Evolutionary conservation across 2,797 vertebrate genomes (phyloP), one percentile per base, ranked within the genome.

Genomic region (Oophaga sylvatica): DNA sequence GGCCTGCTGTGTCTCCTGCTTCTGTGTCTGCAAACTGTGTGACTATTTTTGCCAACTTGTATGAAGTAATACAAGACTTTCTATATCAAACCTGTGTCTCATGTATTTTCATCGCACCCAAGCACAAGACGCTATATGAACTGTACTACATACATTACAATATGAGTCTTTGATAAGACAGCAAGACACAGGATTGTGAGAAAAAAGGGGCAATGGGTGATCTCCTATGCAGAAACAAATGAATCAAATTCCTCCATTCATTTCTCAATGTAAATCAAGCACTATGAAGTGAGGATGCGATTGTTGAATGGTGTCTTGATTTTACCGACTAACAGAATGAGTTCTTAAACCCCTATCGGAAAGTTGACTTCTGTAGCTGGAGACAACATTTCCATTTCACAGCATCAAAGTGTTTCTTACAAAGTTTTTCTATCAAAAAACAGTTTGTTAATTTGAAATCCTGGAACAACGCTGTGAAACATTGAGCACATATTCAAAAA

Each of bases 281-380:
- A 68, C 1, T 68, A 26, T 26, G 26, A 29, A 68, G 11, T 29
- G 6, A 13, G 29, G 67, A 31, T 31, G 13, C 17, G 26, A 31
- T 31, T 29, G 26, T 13, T 15, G 67, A 26, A 26, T 26, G 26
- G 26, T 22, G 10, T 3, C 71, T 10, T 73, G 35, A 41, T 75
- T 75, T 75, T 75, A 75, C 29, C 22, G 71, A 75, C 71, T 75
- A 22, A 75, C 48, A 48, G 45, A 48, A 22, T 75, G 41, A 75
- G 71, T 75, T 75, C 41, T 41, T 48, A 48, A 75, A 75, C 4
- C 41, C 71, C 20, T 75, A 45, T 75, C 48, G 71, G 71, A 75
- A 75, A 75, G 71, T 75, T 75, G 41, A 75, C 41, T 48, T n/a
- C 13, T 75, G 71, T 41, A 75, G 71, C 71, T 75, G 71, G 71